Evolutionary conservation across 2,888 invertebrate species (phyloP).

Genomic region (Acronicta psi): DNA sequence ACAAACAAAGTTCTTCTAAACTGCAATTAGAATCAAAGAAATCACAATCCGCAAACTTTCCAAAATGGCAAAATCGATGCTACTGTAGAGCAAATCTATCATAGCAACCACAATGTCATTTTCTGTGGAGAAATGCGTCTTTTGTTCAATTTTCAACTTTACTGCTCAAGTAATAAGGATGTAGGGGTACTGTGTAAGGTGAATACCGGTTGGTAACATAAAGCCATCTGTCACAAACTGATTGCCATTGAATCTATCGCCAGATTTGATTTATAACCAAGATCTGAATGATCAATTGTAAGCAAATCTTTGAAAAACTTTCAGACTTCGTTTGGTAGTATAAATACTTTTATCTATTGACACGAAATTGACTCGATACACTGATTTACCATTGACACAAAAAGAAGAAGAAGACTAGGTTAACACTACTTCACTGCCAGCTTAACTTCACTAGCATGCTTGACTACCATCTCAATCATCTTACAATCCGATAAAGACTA

Average conservation of each 20-base stretch:
- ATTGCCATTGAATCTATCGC: constrained; percentile 52
- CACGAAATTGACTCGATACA: too few species aligned
- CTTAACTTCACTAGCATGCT: too few species aligned
- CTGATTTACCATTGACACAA: too few species aligned
- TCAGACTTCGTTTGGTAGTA: neutral
- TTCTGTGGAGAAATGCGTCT: neutral
- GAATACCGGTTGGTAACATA: constrained; percentile 3
- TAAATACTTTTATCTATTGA: too few species aligned
- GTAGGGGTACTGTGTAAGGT: neutral
- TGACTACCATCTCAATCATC: too few species aligned
- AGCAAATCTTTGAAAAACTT: constrained; percentile 29
- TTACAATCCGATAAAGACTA: too few species aligned
- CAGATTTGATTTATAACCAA: constrained; percentile 53
- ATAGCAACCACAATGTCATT: constrained; percentile 14
- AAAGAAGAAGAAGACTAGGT: too few species aligned
- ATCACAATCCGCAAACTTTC: constrained; percentile 15
- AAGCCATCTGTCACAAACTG: constrained; percentile 52
- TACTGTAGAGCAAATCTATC: constrained; percentile 46
- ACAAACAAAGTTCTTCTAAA: constrained; percentile 11
- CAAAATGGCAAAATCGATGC: constrained; percentile 29
- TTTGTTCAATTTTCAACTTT: constrained; percentile 14
- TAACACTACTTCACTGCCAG: too few species aligned
- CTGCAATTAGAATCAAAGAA: constrained; percentile 24
- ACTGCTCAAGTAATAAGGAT: neutral
- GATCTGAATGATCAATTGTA: constrained; percentile 43